Evolutionary conservation across 2,113 vertebrate genomes (phyloP).

Genomic region (Andinoacara biseriatus): DNA sequence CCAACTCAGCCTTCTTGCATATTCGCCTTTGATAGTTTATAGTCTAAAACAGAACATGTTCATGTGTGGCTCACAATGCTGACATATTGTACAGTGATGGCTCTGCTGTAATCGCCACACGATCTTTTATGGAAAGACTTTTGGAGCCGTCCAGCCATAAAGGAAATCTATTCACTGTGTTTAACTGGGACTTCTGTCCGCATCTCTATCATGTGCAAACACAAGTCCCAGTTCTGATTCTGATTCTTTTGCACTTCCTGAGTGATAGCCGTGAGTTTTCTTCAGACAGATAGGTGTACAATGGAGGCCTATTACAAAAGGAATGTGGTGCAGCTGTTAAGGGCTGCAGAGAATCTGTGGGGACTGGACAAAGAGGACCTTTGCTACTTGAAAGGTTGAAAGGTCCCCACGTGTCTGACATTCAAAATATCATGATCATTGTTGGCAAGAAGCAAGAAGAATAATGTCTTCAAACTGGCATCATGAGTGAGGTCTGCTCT

Average conservation of each 20-base stretch:
- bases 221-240: not conserved
- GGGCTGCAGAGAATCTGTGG: constrained; percentile 10
- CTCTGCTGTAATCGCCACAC: not conserved
- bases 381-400: constrained; percentile 8
- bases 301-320: not conserved
- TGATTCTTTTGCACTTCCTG: not conserved
- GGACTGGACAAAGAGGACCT: constrained; percentile 1
- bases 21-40: no score
- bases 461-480: constrained; percentile 10
- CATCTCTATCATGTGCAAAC: not conserved
- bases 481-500: constrained; percentile 9
- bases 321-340: not conserved
- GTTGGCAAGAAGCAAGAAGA: not conserved
- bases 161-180: not conserved
- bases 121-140: not conserved
- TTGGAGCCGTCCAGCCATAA: not conserved
- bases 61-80: not conserved
- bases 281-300: not conserved
- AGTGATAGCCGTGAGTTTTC: not conserved
- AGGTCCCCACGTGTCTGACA: constrained; percentile 43
- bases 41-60: not conserved
- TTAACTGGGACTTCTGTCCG: not conserved
- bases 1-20: no score
- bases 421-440: constrained; percentile 29
- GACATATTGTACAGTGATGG: not conserved